A percentile compares a stretch with the other conserved stretches of the same genome.
phyloP scores from a whole-genome alignment of 2,113 vertebrate species.

The Colius striatus region DNA sequence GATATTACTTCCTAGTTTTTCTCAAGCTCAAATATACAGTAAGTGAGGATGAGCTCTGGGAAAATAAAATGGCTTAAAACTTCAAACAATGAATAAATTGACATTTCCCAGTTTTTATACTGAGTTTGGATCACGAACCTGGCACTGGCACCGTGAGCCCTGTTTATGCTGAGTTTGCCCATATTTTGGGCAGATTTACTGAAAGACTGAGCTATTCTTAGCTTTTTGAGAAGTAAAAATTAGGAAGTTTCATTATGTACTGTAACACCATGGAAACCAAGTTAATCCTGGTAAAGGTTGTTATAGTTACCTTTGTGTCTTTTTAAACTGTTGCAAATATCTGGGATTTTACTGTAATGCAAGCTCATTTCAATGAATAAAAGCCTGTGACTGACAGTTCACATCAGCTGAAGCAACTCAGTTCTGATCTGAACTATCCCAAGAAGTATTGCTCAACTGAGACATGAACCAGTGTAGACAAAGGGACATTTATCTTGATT shows the following conservation, averaged over 20 bases:
- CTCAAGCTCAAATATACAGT: accelerated
- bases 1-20: background rate
- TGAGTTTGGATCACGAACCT: accelerated
- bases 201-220: background rate
- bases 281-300: background rate
- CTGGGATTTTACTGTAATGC: background rate
- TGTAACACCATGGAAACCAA: background rate
- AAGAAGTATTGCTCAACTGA: accelerated
- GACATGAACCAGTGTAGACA: accelerated
- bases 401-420: background rate
- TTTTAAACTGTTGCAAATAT: background rate
- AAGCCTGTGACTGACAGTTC: background rate
- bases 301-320: background rate
- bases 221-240: background rate
- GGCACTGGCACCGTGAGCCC: accelerated
- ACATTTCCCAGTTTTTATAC: accelerated
- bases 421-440: background rate
- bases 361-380: accelerated
- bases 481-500: accelerated
- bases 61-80: accelerated
- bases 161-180: accelerated
- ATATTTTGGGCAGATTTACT: background rate
- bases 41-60: accelerated
- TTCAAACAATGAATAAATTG: accelerated
- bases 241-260: accelerated